Conservation (phyloP, 2,888 invertebrate genomes). For the Phengaris alcon region DNA sequence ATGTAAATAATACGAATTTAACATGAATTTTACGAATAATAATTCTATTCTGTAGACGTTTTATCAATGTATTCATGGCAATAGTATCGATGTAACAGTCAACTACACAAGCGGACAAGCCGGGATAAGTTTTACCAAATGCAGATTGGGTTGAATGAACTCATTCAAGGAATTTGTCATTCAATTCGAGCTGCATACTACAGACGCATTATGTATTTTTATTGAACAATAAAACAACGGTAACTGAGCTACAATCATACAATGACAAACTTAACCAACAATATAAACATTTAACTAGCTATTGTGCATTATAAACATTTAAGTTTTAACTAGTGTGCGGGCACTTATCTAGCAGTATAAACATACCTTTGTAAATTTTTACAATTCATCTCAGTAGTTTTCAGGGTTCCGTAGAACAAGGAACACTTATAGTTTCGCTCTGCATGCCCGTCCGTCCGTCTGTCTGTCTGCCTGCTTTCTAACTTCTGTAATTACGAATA, state of each 20-base stretch:
- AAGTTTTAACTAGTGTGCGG: neutral
- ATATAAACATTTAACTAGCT: neutral
- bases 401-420: neutral
- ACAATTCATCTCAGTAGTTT: neutral
- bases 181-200: neutral
- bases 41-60: neutral
- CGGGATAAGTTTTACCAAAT: conserved; percentile 21
- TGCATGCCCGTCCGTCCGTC: no score
- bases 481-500: no score
- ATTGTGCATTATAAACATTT: neutral
- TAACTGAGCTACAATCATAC: conserved; percentile 3
- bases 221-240: conserved; percentile 21
- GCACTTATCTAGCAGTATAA: neutral
- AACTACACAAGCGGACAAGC: neutral
- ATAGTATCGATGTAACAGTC: conserved; percentile 6
- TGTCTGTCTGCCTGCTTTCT: no score
- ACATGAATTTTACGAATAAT: no score
- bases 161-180: neutral
- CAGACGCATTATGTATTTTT: conserved; percentile 17
- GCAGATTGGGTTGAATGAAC: conserved; percentile 33
- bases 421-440: no score
- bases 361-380: neutral
- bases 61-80: neutral
- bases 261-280: neutral
- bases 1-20: no score